phyloP scores from a whole-genome alignment of 2,113 vertebrate genomes.

The Cinclus cinclus region DNA sequence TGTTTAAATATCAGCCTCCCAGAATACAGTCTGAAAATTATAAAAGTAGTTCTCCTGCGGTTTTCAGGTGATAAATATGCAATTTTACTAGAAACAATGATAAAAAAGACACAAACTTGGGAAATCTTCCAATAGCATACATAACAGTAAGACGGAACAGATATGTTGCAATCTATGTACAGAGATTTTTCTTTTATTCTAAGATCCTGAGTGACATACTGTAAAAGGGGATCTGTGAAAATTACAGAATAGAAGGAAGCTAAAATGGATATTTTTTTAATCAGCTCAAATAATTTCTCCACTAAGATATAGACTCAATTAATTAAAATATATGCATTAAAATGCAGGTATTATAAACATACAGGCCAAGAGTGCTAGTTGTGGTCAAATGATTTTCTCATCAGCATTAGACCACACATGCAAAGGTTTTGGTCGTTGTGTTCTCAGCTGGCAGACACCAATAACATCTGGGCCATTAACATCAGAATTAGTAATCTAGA shows the following conservation, averaged over 20 bases:
- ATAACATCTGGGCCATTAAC: slow-evolving; percentile 79
- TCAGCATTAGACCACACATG: slow-evolving; percentile 67
- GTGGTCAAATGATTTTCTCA: slow-evolving; percentile 71
- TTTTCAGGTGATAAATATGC: neutral
- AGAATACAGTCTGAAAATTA: neutral
- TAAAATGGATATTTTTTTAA: neutral
- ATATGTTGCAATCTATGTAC: neutral
- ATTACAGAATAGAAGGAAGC: neutral
- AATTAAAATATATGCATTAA: neutral
- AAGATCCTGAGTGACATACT: neutral
- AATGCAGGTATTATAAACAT: slow-evolving; percentile 10
- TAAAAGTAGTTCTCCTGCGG: neutral
- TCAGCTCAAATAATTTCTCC: neutral
- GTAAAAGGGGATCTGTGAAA: neutral
- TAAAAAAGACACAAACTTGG: neutral
- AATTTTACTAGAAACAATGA: neutral
- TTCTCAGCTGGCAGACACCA: slow-evolving; percentile 76
- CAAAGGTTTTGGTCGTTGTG: slow-evolving; percentile 72
- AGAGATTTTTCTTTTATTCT: neutral
- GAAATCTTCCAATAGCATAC: neutral
- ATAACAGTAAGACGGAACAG: neutral
- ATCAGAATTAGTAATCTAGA: slow-evolving; percentile 80
- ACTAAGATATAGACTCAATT: neutral
- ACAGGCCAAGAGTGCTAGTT: slow-evolving; percentile 55
- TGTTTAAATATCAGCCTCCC: neutral